Evolutionary conservation across 2,888 invertebrate species (phyloP).

Genomic region (Aradus depressus): DNA sequence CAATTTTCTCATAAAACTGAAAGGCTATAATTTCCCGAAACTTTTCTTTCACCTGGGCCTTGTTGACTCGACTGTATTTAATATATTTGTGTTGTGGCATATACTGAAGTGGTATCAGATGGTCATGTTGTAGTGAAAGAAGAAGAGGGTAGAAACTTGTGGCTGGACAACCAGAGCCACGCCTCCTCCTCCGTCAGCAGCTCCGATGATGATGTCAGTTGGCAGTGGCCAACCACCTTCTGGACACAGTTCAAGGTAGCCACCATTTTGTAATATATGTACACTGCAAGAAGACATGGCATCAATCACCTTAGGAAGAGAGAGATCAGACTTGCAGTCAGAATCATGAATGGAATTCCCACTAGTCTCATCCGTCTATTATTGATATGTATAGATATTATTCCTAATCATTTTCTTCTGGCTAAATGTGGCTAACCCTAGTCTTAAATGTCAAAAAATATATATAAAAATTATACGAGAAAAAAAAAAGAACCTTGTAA

Average conservation of each 20-base stretch:
- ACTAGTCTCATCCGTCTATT: too few relatives aligned
- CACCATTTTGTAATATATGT: not conserved
- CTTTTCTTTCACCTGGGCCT: not conserved
- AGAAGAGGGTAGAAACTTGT: conserved; percentile 53
- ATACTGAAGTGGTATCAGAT: not conserved
- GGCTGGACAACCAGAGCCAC: conserved; percentile 59
- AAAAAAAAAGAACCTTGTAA: too few relatives aligned
- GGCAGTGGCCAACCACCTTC: conserved; percentile 65
- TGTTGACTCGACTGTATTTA: too few relatives aligned
- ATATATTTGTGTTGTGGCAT: not conserved
- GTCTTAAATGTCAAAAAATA: too few relatives aligned
- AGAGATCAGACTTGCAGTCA: too few relatives aligned
- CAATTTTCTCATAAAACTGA: not conserved
- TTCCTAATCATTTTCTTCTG: too few relatives aligned
- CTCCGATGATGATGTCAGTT: conserved; percentile 51
- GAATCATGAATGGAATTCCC: too few relatives aligned
- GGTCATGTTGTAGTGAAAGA: conserved; percentile 42
- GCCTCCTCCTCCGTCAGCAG: conserved; percentile 52
- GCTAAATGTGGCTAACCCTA: too few relatives aligned
- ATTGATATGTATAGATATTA: too few relatives aligned
- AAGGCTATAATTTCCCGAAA: not conserved
- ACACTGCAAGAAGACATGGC: not conserved
- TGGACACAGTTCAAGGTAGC: conserved; percentile 58
- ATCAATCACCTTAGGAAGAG: too few relatives aligned
- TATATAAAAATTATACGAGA: too few relatives aligned